A percentile compares a stretch with the other conserved stretches of the same genome.
phyloP scores from a whole-genome alignment of 2,888 invertebrate species.

The Drosophila multiciliata region DNA sequence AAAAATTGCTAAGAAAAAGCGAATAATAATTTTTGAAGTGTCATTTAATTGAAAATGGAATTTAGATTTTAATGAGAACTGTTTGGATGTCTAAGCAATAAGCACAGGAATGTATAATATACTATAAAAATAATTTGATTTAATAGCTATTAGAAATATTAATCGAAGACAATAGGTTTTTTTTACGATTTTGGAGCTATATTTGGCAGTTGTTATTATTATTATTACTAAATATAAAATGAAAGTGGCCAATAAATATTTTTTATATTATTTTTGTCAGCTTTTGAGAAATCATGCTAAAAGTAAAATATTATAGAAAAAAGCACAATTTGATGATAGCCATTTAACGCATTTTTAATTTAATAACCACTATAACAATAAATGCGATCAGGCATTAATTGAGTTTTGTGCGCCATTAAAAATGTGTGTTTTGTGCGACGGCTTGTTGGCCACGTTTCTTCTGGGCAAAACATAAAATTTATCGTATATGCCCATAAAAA shows the following conservation, averaged over 20 bases:
- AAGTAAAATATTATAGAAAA: background rate
- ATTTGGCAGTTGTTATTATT: background rate
- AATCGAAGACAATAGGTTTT: background rate
- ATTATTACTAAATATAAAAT: background rate
- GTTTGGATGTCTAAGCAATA: no score
- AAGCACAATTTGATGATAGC: background rate
- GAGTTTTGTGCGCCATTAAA: constrained; percentile 50
- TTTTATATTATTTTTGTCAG: background rate
- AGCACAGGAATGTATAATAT: background rate
- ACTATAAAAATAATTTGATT: no score
- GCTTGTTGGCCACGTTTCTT: constrained; percentile 32
- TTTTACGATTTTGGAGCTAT: no score
- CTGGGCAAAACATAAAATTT: constrained; percentile 62
- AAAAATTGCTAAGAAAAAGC: no score
- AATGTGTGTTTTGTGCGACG: constrained; percentile 29
- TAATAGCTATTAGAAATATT: background rate
- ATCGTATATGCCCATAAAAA: constrained; percentile 64
- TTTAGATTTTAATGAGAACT: no score
- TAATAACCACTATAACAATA: constrained; percentile 37
- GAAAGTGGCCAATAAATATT: no score
- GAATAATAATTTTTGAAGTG: no score
- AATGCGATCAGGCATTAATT: constrained; percentile 63
- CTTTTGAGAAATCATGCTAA: background rate
- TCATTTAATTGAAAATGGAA: no score
- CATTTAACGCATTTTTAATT: constrained; percentile 20